Percentiles rank a stretch among this genome's conserved stretches.
Conservation (phyloP, 2,113 vertebrate species). For the Argyrosomus japonicus region DNA sequence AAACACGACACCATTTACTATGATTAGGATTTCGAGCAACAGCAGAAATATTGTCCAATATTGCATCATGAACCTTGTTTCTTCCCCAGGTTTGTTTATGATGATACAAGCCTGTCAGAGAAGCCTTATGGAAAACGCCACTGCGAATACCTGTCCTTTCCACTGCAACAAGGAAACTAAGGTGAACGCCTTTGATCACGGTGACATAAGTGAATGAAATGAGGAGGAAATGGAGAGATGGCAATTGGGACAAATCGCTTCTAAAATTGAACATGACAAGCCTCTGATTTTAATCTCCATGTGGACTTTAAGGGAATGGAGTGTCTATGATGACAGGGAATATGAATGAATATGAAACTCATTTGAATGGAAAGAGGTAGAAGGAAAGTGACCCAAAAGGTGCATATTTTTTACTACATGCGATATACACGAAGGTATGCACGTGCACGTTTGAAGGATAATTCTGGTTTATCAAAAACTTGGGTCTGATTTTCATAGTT, state of each 20-base stretch:
- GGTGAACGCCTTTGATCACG: slow-evolving; percentile 76
- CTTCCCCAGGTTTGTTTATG: slow-evolving; percentile 38
- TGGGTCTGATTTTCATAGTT: background rate
- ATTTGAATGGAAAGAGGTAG: slow-evolving; percentile 38
- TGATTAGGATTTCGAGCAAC: slow-evolving; percentile 23
- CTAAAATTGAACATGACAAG: slow-evolving; percentile 82
- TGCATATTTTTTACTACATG: slow-evolving; percentile 18
- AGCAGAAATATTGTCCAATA: slow-evolving; percentile 9
- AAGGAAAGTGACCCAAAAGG: slow-evolving; percentile 14
- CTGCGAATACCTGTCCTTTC: slow-evolving; percentile 69
- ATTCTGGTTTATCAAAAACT: background rate
- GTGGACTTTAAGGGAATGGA: slow-evolving; percentile 69
- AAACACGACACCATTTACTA: background rate
- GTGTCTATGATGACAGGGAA: slow-evolving; percentile 65
- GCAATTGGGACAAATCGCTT: slow-evolving; percentile 82
- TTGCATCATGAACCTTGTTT: slow-evolving; percentile 9
- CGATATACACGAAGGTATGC: background rate
- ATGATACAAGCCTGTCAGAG: slow-evolving; percentile 54
- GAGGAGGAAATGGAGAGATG: slow-evolving; percentile 76
- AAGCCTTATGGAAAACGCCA: slow-evolving; percentile 55
- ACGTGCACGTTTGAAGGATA: background rate
- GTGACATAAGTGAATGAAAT: slow-evolving; percentile 81
- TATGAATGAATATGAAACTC: slow-evolving; percentile 70
- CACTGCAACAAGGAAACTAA: slow-evolving; percentile 52
- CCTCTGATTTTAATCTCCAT: slow-evolving; percentile 84